Evolutionary conservation across 2,797 vertebrate genomes (phyloP), one percentile per base, ranked within the genome.

Genomic region (Urosaurus nigricauda): DNA sequence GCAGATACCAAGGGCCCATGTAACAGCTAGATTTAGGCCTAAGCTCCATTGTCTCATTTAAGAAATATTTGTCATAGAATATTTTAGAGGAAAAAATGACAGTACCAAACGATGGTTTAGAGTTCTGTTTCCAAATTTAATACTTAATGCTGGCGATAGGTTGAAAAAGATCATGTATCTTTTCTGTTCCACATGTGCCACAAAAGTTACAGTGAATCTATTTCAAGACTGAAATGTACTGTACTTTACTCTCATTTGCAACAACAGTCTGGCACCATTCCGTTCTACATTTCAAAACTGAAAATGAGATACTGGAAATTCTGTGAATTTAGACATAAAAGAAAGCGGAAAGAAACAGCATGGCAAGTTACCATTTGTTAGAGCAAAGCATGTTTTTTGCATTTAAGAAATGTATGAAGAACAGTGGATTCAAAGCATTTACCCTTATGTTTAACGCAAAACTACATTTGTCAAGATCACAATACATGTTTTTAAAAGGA

Each of bases 251-350:
- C 17, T 74, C 37, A 60, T 40, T 60, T 75, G 17, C 13, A 86
- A 40, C 60, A 90, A 84, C 87, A 43, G 5, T 24, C 32, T 32
- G 51, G 84, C 78, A 84, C 24, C 78, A 80, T 0, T 84, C 63
- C 80, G n/a, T 74, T 85, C 73, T 86, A 43, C 47, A 47, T 65
- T 92, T 91, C 79, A 21, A 60, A 71, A 1, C 16, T n/a, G 19
- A 56, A 53, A 43, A 35, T 24, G 40, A 9, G 21, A 40, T n/a
- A 19, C 26, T n/a, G 40, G 83, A 17, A 13, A 85, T 47, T 47
- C 43, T 47, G 43, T 78, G 5, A 0, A 60, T 1, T 68, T 12
- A 16, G 11, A 87, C 75, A 1, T 80, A 0, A 21, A 88, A 82
- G 14, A 84, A 91, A 83, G 12, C 4, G 65, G 13, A 4, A 77